A percentile compares a stretch with the other conserved stretches of the same genome.
phyloP scores from a whole-genome alignment of 2,888 invertebrate genomes.

The Callosobruchus maculatus region DNA sequence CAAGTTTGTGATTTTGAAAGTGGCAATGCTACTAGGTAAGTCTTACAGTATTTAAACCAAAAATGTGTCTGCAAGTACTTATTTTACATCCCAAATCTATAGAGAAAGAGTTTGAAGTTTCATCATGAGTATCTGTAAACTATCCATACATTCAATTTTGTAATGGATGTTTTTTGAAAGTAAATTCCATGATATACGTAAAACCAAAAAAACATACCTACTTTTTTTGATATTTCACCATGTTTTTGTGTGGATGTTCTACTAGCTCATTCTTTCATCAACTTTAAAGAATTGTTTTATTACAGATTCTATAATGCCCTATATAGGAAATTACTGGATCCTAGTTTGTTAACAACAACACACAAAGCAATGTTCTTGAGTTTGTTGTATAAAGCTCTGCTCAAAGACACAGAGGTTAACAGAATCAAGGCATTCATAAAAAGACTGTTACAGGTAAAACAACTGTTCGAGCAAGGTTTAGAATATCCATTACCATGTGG shows the following conservation, averaged over 20 bases:
- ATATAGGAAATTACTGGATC: slow-evolving; percentile 80
- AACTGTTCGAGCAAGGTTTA: not conserved
- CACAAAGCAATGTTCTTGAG: slow-evolving; percentile 80
- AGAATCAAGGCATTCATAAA: slow-evolving; percentile 84
- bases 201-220: too few species aligned
- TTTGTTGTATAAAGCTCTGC: slow-evolving; percentile 80
- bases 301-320: slow-evolving; percentile 80
- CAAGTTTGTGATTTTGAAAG: slow-evolving; percentile 58
- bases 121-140: too few species aligned
- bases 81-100: too few species aligned
- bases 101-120: too few species aligned
- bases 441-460: slow-evolving; percentile 65
- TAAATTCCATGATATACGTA: too few species aligned
- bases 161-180: too few species aligned
- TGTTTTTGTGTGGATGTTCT: too few species aligned
- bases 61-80: too few species aligned
- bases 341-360: slow-evolving; percentile 65
- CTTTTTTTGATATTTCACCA: too few species aligned
- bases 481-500: not conserved
- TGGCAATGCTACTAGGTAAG: slow-evolving; percentile 57
- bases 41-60: too few species aligned
- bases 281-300: slow-evolving; percentile 10
- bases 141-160: too few species aligned
- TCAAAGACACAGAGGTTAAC: slow-evolving; percentile 67
- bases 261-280: too few species aligned